phyloP scores from a whole-genome alignment of 2,797 vertebrate species.

The Siniperca obscura region DNA sequence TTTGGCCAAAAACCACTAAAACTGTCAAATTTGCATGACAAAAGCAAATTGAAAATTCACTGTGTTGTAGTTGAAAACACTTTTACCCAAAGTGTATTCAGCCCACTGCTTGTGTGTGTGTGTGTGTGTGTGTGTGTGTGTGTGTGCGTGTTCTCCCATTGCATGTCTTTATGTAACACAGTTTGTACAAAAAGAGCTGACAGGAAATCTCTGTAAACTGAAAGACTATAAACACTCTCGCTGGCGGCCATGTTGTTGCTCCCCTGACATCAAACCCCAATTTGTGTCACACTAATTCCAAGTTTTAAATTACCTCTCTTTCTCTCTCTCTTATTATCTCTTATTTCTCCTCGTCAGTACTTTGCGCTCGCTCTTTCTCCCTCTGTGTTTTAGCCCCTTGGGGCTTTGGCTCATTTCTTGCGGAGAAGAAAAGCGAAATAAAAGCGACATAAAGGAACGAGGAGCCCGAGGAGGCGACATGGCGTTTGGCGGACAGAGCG shows the following conservation, averaged over 20 bases:
- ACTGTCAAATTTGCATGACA: background rate
- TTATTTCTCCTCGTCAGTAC: constrained; percentile 27
- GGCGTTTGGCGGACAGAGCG: constrained; percentile 65
- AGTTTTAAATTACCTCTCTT: constrained; percentile 70
- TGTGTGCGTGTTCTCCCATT: background rate
- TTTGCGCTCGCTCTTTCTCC: constrained; percentile 7
- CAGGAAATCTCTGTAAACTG: constrained; percentile 36
- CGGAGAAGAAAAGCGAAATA: constrained; percentile 49
- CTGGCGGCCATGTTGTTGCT: constrained; percentile 51
- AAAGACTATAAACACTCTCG: constrained; percentile 20
- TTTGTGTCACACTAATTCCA: constrained; percentile 76
- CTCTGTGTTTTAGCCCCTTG: constrained; percentile 19
- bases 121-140: background rate
- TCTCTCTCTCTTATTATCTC: constrained; percentile 43
- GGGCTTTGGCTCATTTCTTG: constrained; percentile 46
- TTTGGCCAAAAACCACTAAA: background rate
- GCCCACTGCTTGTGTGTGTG: background rate
- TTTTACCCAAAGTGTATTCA: background rate
- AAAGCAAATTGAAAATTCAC: background rate
- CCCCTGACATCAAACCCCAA: constrained; percentile 75
- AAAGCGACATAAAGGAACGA: constrained; percentile 53
- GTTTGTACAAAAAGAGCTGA: constrained; percentile 17
- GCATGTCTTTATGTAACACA: constrained; percentile 37
- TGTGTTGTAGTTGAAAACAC: background rate
- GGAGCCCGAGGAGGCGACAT: constrained; percentile 47